Base-by-base conservation (phyloP, 1,140 invertebrate species). In the Scaptomyza hsui region DNA sequence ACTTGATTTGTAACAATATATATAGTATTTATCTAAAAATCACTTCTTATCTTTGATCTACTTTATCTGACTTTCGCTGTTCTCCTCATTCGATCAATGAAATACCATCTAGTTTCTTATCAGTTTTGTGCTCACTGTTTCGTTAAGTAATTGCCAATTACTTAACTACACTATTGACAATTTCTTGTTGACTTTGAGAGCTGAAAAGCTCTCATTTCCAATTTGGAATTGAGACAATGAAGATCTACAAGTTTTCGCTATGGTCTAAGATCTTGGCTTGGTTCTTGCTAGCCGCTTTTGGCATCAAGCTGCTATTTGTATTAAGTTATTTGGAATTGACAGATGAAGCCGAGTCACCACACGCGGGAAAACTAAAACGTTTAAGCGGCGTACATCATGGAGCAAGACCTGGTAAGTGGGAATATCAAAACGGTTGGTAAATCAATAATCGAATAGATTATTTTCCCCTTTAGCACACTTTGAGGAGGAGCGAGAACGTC, bases 251-350 rank as follows among this genome's bases (percentile, higher is more conserved):
- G 13, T 15, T 47, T 13, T 35, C 4, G 24, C 6, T 48, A 48
- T 47, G 26, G 39, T 1, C 52, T 3, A 72, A 72, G 48, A 3
- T 53, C 3, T n/a, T 68, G 12, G 49, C n/a, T 3, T 72, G 70
- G 63, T 9, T 60, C 6, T 3, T 72, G 16, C 1, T 72, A 0
- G 21, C 56, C 6, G 4, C 4, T 0, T 9, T 60, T 7, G 15
- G n/a, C 1, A 1, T 68, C 0, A 57, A 60, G n/a, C 12, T 68
- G 7, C 2, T 72, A 10, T 9, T 26, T 3, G 0, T 60, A 19
- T 0, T 55, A 0, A 29, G 26, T 29, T 9, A 29, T 2, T 9
- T 29, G 26, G 7, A 29, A 29, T 9, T 1, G 6, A 7, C 26
- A 29, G 26, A 29, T 1, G 7, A 24, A 6, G 4, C 24, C 24